A percentile compares a stretch with the other conserved stretches of the same genome.
Conservation (phyloP, 2,888 invertebrate species). For the Listrodromus nycthemerus region DNA sequence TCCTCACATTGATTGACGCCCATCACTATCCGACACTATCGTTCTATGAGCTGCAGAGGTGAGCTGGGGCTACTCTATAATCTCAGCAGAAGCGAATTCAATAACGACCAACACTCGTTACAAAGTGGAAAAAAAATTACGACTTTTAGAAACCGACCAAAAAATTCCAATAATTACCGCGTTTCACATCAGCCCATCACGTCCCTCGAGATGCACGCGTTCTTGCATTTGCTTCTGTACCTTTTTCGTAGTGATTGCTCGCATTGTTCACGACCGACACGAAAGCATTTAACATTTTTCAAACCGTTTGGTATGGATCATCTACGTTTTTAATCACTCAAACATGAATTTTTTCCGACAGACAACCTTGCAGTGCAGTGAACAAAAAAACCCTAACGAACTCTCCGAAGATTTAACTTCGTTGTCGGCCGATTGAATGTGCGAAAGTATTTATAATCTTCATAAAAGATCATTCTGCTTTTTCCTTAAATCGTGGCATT, state of each 20-base stretch:
- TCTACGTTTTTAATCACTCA: neutral
- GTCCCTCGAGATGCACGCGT: slow-evolving; percentile 40
- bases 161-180: slow-evolving; percentile 58
- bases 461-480: slow-evolving; percentile 39
- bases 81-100: slow-evolving; percentile 78
- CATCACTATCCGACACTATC: slow-evolving; percentile 83
- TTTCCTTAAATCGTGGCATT: slow-evolving; percentile 19
- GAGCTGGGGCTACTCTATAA: slow-evolving; percentile 82
- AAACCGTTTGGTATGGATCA: neutral
- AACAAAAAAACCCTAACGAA: too few relatives aligned
- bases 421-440: neutral
- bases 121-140: slow-evolving; percentile 35
- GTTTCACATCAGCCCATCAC: neutral
- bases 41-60: slow-evolving; percentile 84
- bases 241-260: slow-evolving; percentile 68
- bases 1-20: slow-evolving; percentile 83
- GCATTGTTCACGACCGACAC: slow-evolving; percentile 51
- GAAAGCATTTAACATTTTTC: slow-evolving; percentile 5
- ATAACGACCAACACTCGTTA: slow-evolving; percentile 66
- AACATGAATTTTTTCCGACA: neutral
- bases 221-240: slow-evolving; percentile 74
- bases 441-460: slow-evolving; percentile 13
- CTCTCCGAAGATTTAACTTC: slow-evolving; percentile 8
- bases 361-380: neutral
- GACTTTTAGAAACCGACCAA: neutral